Evolutionary conservation across 2,113 vertebrate genomes (phyloP).

Genomic region (Larimichthys polyactis): DNA sequence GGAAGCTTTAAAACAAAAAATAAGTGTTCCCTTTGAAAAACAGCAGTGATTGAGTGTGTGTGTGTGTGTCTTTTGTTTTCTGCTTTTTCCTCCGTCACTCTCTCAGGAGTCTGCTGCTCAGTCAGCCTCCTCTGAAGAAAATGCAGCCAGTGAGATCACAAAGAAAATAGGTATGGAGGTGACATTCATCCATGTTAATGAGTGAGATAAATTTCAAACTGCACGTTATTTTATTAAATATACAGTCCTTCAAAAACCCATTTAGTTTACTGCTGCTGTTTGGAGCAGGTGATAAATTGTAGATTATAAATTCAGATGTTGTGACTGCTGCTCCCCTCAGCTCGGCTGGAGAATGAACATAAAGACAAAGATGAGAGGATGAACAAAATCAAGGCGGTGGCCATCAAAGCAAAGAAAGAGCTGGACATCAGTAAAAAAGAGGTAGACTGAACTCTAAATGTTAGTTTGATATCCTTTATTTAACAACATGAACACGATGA

Average conservation of each 20-base stretch:
- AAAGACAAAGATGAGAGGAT: slow-evolving; percentile 92
- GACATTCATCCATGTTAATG: slow-evolving; percentile 10
- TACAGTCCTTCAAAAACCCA: neutral
- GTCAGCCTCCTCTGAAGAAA: slow-evolving; percentile 77
- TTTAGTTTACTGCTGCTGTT: neutral
- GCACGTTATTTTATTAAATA: neutral
- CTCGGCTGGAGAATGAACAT: slow-evolving; percentile 76
- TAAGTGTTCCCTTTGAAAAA: neutral
- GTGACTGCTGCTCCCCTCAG: slow-evolving; percentile 52
- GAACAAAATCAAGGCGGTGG: slow-evolving; percentile 95
- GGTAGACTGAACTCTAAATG: slow-evolving; percentile 79
- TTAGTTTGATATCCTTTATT: neutral
- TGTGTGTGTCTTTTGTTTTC: neutral
- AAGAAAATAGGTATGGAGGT: slow-evolving; percentile 88
- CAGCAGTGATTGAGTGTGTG: neutral
- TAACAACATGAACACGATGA: neutral
- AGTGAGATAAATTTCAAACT: neutral
- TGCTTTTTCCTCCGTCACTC: neutral
- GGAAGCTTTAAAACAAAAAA: neutral
- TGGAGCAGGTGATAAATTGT: neutral
- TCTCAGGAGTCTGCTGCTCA: slow-evolving; percentile 80
- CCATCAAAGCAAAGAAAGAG: slow-evolving; percentile 97
- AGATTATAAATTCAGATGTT: neutral
- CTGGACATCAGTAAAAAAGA: slow-evolving; percentile 92
- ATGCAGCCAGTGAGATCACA: slow-evolving; percentile 81